phyloP scores from a whole-genome alignment of 2,797 vertebrate species.

The Hippocampus kuda region DNA sequence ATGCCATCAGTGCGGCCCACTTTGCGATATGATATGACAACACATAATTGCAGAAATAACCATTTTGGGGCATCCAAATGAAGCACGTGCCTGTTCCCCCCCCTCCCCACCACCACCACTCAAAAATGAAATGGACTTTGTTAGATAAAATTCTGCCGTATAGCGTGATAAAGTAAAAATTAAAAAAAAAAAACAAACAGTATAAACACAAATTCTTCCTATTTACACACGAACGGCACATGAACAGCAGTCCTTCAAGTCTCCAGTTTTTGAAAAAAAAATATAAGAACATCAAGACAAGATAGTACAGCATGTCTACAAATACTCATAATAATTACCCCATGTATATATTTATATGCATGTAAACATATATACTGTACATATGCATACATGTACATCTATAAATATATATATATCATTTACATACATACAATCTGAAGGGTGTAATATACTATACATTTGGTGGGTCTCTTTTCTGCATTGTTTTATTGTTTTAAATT shows the following conservation, averaged over 20 bases:
- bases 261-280: slow-evolving; percentile 80
- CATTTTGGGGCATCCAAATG: neutral
- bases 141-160: neutral
- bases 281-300: slow-evolving; percentile 54
- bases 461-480: slow-evolving; percentile 58
- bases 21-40: slow-evolving; percentile 3
- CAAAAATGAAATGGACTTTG: slow-evolving; percentile 21
- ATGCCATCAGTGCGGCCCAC: neutral
- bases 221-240: slow-evolving; percentile 96
- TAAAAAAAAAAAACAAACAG: slow-evolving; percentile 7
- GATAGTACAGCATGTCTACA: slow-evolving; percentile 79
- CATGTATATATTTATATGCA: slow-evolving; percentile 66
- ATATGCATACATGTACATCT: slow-evolving; percentile 61
- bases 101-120: neutral
- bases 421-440: slow-evolving; percentile 68
- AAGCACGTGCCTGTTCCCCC: neutral
- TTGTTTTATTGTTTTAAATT: slow-evolving; percentile 12
- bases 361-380: slow-evolving; percentile 63
- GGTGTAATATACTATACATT: slow-evolving; percentile 81
- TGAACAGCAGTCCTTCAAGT: slow-evolving; percentile 97
- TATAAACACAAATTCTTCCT: slow-evolving; percentile 36
- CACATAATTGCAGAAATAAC: neutral
- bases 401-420: slow-evolving; percentile 74
- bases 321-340: slow-evolving; percentile 55
- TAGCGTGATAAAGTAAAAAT: slow-evolving; percentile 2